Evolutionary conservation across 2,888 invertebrate species (phyloP).

Genomic region (Zygogramma bicolorata): DNA sequence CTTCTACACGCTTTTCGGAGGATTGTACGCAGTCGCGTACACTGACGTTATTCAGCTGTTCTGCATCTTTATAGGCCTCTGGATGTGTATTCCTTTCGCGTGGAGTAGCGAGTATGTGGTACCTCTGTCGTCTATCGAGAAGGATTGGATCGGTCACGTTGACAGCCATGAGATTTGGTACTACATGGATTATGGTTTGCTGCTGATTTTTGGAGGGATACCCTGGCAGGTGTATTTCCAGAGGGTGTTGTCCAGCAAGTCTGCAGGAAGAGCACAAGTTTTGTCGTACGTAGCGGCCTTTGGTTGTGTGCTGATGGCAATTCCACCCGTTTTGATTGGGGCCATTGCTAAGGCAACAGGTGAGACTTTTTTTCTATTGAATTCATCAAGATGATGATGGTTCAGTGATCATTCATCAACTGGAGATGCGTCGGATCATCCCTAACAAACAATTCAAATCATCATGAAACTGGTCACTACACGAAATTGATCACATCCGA

Average conservation of each 20-base stretch:
- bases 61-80: constrained; percentile 97
- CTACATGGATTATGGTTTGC: constrained; percentile 89
- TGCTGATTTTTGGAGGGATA: constrained; percentile 94
- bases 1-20: constrained; percentile 97
- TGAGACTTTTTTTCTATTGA: too few relatives aligned
- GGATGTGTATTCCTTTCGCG: constrained; percentile 98
- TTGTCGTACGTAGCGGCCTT: constrained; percentile 96
- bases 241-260: constrained; percentile 95
- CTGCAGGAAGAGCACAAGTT: constrained; percentile 91
- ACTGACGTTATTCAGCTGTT: constrained; percentile 98
- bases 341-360: constrained; percentile 96
- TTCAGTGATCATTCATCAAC: too few relatives aligned
- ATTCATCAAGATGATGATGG: too few relatives aligned
- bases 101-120: constrained; percentile 89
- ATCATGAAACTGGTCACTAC: too few relatives aligned
- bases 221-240: constrained; percentile 99
- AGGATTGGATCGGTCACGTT: constrained; percentile 90
- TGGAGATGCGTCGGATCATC: too few relatives aligned
- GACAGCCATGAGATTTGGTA: constrained; percentile 80
- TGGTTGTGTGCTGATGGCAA: constrained; percentile 96
- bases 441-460: too few relatives aligned
- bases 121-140: constrained; percentile 83
- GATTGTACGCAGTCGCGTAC: constrained; percentile 97
- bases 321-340: constrained; percentile 96
- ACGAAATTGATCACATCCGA: too few relatives aligned